These are phyloP conservation scores for Marasmarcha lunaedactyla DNA, from an alignment of 2,888 invertebrate genomes.

Conservation along the genomic window DNA sequence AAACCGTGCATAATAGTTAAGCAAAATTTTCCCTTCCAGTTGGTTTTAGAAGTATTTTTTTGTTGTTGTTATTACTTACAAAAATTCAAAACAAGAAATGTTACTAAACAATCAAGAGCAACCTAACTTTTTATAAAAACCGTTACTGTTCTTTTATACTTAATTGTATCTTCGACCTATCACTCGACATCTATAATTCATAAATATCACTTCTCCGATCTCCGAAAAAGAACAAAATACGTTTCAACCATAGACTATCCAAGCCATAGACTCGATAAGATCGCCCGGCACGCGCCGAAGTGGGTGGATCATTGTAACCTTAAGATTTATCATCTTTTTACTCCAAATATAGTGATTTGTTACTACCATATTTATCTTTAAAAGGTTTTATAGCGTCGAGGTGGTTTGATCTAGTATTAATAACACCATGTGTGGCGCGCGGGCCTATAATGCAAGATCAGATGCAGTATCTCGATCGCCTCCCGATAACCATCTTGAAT, in stretches of 20 bases:
- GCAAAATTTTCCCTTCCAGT: too few species aligned
- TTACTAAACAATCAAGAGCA: too few species aligned
- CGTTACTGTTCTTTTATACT: conserved; percentile 10
- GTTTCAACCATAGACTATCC: conserved; percentile 12
- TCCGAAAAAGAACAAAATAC: too few species aligned
- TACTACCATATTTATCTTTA: conserved; percentile 12
- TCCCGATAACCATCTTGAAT: not conserved
- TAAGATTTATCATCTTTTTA: conserved; percentile 50
- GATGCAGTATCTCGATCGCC: not conserved
- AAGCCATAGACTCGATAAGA: conserved; percentile 39
- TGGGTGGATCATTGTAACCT: conserved; percentile 36
- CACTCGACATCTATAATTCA: too few species aligned
- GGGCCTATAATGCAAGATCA: not conserved
- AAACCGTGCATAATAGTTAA: too few species aligned
- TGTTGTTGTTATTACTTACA: too few species aligned
- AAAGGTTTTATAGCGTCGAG: conserved; percentile 7
- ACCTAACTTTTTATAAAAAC: too few species aligned
- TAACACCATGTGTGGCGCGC: conserved; percentile 2
- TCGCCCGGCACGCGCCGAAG: conserved; percentile 28
- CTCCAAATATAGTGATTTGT: conserved; percentile 54
- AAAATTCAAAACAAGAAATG: too few species aligned
- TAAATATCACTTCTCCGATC: too few species aligned
- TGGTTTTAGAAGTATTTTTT: too few species aligned
- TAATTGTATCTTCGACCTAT: too few species aligned
- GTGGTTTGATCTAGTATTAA: not conserved